These are phyloP conservation scores for Acronicta leporina DNA, from an alignment of 2,888 invertebrate genomes.

Conservation along the genomic window DNA sequence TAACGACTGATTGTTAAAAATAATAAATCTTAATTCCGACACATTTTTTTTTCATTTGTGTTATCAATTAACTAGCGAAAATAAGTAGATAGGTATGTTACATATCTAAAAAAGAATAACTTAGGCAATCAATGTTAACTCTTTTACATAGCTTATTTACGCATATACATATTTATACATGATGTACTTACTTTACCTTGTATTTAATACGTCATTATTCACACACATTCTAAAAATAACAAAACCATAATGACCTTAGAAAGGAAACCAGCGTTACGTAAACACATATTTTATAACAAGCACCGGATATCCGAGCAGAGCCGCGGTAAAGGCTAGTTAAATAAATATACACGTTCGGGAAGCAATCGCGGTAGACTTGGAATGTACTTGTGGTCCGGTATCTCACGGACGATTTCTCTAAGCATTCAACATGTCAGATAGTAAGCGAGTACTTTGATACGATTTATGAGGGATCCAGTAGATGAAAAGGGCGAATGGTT, in stretches of 20 bases:
- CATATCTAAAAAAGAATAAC: no score
- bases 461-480: no score
- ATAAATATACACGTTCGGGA: conserved; percentile 20
- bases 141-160: conserved; percentile 4
- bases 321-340: conserved; percentile 18
- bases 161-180: neutral
- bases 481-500: no score
- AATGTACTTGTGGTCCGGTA: neutral
- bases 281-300: conserved; percentile 26
- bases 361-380: neutral
- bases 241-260: conserved; percentile 2
- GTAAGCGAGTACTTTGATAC: neutral
- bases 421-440: conserved; percentile 5
- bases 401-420: conserved; percentile 29
- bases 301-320: conserved; percentile 35
- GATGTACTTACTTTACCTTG: neutral
- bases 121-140: conserved; percentile 12
- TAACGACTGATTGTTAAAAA: no score
- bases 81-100: no score
- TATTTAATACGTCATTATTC: neutral
- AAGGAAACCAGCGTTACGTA: conserved; percentile 25
- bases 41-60: no score
- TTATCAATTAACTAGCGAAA: no score
- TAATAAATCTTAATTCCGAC: no score
- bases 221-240: conserved; percentile 4